phyloP scores from a whole-genome alignment of 2,113 vertebrate species.

The Entosphenus tridentatus region DNA sequence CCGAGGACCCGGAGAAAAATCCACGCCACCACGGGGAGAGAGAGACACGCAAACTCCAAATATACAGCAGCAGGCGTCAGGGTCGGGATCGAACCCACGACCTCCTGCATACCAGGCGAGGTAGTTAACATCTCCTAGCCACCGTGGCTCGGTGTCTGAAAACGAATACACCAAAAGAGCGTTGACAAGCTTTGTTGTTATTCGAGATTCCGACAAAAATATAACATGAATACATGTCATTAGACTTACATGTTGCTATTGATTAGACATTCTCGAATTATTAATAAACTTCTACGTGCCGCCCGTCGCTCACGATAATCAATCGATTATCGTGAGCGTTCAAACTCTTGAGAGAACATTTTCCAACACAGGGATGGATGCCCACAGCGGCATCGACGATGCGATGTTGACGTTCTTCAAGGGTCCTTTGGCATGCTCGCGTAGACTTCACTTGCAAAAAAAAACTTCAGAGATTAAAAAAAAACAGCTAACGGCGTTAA shows the following conservation, averaged over 20 bases:
- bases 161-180: neutral
- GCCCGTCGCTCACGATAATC: neutral
- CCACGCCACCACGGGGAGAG: too few species aligned
- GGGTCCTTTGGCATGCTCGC: neutral
- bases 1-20: too few species aligned
- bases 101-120: too few species aligned
- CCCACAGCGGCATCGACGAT: neutral
- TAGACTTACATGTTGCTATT: neutral
- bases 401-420: neutral
- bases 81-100: too few species aligned
- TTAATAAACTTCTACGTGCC: neutral
- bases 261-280: neutral
- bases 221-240: neutral
- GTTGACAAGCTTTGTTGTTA: neutral
- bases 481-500: too few species aligned
- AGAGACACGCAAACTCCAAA: too few species aligned
- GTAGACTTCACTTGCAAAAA: too few species aligned
- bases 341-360: neutral
- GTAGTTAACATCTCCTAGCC: too few species aligned
- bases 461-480: too few species aligned
- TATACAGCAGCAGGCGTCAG: too few species aligned
- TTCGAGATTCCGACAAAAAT: neutral
- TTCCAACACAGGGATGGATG: constrained; percentile 1
- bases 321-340: neutral
- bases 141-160: neutral